phyloP scores from a whole-genome alignment of 1,140 invertebrate genomes.

The Cydia pomonella region DNA sequence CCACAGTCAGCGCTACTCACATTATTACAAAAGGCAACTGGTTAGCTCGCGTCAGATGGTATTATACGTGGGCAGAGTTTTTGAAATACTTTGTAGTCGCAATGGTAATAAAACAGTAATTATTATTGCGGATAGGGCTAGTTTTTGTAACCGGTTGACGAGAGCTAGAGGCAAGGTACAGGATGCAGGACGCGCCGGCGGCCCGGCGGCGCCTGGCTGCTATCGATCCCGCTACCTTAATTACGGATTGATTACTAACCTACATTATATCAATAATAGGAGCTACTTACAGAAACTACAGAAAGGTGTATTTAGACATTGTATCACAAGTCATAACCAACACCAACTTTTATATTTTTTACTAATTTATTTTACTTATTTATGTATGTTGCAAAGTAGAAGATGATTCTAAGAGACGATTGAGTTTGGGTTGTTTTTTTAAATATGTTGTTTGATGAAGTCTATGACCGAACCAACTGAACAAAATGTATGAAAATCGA shows the following conservation, averaged over 20 bases:
- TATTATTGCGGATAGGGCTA: neutral
- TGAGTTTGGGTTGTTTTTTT: neutral
- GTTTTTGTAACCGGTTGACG: slow-evolving; percentile 24
- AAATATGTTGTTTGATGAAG: neutral
- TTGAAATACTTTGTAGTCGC: neutral
- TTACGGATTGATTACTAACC: slow-evolving; percentile 30
- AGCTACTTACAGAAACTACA: neutral
- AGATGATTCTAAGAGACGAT: too few species aligned
- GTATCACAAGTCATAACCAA: neutral
- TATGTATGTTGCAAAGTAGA: too few species aligned
- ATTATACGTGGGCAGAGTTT: too few species aligned
- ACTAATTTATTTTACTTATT: neutral
- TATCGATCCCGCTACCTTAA: slow-evolving; percentile 25
- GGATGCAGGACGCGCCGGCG: slow-evolving; percentile 22
- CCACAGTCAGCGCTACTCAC: too few species aligned
- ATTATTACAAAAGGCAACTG: too few species aligned
- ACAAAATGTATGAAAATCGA: too few species aligned
- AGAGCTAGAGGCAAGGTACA: slow-evolving; percentile 3
- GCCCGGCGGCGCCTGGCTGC: slow-evolving; percentile 15
- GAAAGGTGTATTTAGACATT: neutral
- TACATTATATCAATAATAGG: neutral
- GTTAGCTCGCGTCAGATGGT: too few species aligned
- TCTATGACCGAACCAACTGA: neutral
- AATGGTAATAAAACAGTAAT: neutral
- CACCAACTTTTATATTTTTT: neutral